These are phyloP conservation scores for Bufo bufo DNA, from an alignment of 2,113 vertebrate genomes.

Conservation along the genomic window DNA sequence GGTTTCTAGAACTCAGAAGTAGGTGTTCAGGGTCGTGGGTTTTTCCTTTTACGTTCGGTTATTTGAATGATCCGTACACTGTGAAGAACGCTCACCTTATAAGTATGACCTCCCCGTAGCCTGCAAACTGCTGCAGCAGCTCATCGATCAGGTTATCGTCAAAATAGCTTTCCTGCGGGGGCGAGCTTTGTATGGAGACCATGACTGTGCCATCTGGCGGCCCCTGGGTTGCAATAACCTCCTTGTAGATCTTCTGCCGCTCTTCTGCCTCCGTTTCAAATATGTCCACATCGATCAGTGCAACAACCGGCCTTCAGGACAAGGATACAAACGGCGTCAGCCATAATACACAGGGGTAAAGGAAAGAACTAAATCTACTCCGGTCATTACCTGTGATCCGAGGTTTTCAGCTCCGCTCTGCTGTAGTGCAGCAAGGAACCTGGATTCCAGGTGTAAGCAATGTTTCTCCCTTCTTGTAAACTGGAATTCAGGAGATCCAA, in stretches of 20 bases:
- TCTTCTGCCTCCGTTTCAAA: constrained; percentile 95
- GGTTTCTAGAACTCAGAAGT: not conserved
- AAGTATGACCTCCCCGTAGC: constrained; percentile 93
- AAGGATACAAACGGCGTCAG: not conserved
- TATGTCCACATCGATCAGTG: constrained; percentile 92
- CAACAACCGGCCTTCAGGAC: constrained; percentile 85
- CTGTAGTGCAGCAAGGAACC: constrained; percentile 91
- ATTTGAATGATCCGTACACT: no score
- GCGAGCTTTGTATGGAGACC: constrained; percentile 86
- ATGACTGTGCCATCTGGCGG: constrained; percentile 94
- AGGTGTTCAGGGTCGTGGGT: not conserved
- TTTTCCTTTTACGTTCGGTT: no score
- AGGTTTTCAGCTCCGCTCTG: constrained; percentile 96
- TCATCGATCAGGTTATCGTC: constrained; percentile 93
- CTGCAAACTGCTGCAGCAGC: constrained; percentile 89
- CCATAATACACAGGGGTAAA: not conserved
- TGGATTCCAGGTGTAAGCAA: constrained; percentile 83
- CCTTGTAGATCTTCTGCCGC: constrained; percentile 91
- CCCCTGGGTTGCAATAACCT: constrained; percentile 90
- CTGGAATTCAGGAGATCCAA: constrained; percentile 88
- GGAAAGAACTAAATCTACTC: not conserved
- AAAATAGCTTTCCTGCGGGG: constrained; percentile 85
- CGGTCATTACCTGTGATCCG: constrained; percentile 88
- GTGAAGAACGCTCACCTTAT: constrained; percentile 80
- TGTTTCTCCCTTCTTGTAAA: constrained; percentile 79